Percentiles rank a stretch among this genome's conserved stretches.
Evolutionary conservation across 2,113 vertebrate species (phyloP).

Genomic region (Oryzias celebensis): DNA sequence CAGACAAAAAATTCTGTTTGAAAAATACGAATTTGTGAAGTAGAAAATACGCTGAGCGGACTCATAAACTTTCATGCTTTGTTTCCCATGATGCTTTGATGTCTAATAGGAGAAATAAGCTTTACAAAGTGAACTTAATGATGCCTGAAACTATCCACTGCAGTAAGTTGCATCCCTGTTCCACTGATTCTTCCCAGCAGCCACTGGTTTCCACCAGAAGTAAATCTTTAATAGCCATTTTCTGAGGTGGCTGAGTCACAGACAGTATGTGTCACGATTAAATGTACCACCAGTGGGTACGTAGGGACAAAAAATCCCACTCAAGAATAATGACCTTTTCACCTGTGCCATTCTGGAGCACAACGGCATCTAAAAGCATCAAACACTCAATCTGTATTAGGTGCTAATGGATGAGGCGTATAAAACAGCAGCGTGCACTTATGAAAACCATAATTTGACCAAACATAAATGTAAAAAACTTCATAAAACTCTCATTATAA

Average conservation of each 20-base stretch:
- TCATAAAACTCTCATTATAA: too few relatives aligned
- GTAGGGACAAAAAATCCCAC: not conserved
- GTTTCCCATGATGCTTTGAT: too few relatives aligned
- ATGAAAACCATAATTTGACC: not conserved
- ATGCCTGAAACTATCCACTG: conserved; percentile 19
- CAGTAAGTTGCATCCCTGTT: conserved; percentile 27
- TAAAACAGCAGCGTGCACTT: too few relatives aligned
- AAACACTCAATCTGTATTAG: not conserved
- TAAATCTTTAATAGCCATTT: conserved; percentile 64
- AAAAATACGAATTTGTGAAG: too few relatives aligned
- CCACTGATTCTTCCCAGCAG: conserved; percentile 21
- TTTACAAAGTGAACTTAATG: conserved; percentile 9
- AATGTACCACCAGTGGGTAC: conserved; percentile 5
- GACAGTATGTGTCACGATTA: conserved; percentile 7
- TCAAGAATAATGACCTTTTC: not conserved
- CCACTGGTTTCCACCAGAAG: conserved; percentile 43
- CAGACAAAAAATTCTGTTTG: too few relatives aligned
- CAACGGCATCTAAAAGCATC: not conserved
- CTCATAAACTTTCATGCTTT: too few relatives aligned
- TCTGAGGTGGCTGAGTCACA: conserved; percentile 51
- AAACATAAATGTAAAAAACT: too few relatives aligned
- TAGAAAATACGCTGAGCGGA: too few relatives aligned
- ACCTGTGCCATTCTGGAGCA: conserved; percentile 1
- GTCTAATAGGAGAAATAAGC: too few relatives aligned
- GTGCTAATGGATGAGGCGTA: not conserved